Conservation (phyloP, 2,113 vertebrate genomes). For the Paradisaea rubra region DNA sequence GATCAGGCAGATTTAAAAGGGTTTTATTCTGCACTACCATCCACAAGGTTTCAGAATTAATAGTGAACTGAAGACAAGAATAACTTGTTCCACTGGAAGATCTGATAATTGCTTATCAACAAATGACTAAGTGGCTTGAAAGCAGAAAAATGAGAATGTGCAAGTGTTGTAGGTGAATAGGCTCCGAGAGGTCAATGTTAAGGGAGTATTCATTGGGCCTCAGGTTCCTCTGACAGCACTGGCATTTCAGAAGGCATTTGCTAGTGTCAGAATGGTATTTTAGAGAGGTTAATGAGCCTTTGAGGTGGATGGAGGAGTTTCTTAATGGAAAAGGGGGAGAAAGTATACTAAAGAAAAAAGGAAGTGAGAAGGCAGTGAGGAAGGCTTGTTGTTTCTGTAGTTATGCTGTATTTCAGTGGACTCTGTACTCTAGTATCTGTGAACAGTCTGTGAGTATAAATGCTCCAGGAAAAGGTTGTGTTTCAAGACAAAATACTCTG, state of each 20-base stretch:
- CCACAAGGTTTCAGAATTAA: not conserved
- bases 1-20: not conserved
- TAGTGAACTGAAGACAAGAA: not conserved
- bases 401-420: not conserved
- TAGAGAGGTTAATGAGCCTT: not conserved
- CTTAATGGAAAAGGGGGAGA: not conserved
- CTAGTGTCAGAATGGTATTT: not conserved
- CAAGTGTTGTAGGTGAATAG: not conserved
- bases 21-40: not conserved
- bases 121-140: not conserved
- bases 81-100: not conserved
- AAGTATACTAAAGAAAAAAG: not conserved
- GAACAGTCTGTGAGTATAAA: not conserved
- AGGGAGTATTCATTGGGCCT: not conserved
- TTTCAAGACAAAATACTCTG: conserved; percentile 17
- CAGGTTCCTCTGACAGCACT: not conserved
- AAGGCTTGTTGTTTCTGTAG: not conserved
- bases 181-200: not conserved
- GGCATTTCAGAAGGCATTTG: not conserved
- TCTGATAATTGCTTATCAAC: not conserved
- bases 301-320: not conserved
- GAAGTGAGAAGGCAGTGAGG: not conserved
- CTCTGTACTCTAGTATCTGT: not conserved
- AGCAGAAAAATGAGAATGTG: not conserved
- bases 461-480: not conserved